These are phyloP conservation scores for Microtus pennsylvanicus DNA, from an alignment of 2,113 vertebrate genomes.

Conservation along the genomic window DNA sequence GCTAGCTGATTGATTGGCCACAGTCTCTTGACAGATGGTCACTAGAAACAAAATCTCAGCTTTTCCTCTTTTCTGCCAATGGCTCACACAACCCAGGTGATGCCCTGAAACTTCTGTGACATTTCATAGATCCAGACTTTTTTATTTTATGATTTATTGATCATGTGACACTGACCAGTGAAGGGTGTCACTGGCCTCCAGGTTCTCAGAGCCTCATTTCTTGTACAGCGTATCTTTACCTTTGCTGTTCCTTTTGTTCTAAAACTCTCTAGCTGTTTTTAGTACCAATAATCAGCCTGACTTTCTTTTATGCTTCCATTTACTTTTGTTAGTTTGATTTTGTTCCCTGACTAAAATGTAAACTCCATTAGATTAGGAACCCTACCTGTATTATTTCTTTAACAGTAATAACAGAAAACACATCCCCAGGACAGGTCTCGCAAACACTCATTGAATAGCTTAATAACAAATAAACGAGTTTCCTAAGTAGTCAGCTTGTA, in stretches of 20 bases:
- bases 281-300: neutral
- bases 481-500: neutral
- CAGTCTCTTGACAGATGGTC: constrained; percentile 71
- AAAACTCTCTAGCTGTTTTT: neutral
- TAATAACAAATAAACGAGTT: constrained; percentile 3
- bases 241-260: neutral
- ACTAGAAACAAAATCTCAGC: constrained; percentile 65
- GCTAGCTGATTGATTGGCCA: constrained; percentile 69
- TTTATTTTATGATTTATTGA: constrained; percentile 36
- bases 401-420: neutral
- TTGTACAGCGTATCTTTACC: neutral
- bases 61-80: constrained; percentile 65
- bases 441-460: neutral
- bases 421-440: neutral
- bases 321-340: constrained; percentile 21
- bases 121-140: constrained; percentile 47
- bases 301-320: neutral
- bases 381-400: neutral
- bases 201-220: neutral
- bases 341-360: constrained; percentile 2
- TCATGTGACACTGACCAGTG: neutral
- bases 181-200: neutral
- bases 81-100: constrained; percentile 61
- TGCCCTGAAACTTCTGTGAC: constrained; percentile 40
- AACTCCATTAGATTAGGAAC: neutral